Conservation (phyloP, 1,140 invertebrate genomes). For the Cecropterus lyciades region DNA sequence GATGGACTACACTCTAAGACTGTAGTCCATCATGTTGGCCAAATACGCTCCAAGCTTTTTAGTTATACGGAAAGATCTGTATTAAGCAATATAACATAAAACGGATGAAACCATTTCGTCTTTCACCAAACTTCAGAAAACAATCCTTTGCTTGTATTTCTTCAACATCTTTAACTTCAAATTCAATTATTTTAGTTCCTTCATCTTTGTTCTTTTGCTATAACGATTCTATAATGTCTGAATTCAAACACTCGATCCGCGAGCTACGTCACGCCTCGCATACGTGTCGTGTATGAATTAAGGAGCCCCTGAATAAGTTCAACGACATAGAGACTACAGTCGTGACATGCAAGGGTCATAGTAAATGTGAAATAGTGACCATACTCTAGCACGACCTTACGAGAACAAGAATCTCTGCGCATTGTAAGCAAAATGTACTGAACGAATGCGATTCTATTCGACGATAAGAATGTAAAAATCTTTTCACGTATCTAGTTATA, state of each 20-base stretch:
- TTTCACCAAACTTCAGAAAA: background rate
- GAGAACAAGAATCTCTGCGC: slow-evolving; percentile 29
- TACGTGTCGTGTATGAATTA: slow-evolving; percentile 81
- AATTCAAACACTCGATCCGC: slow-evolving; percentile 61
- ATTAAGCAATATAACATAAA: no score
- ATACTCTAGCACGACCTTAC: slow-evolving; percentile 28
- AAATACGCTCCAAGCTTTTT: no score
- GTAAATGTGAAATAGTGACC: slow-evolving; percentile 36
- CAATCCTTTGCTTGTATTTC: background rate
- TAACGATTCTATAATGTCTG: slow-evolving; percentile 61
- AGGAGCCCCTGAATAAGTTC: slow-evolving; percentile 54
- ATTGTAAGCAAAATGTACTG: slow-evolving; percentile 13
- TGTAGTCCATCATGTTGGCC: no score
- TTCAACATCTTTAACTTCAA: no score
- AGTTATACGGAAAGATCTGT: no score
- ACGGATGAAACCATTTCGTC: no score
- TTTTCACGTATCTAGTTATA: no score
- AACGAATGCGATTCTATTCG: background rate
- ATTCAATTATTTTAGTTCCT: no score
- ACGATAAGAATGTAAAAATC: no score
- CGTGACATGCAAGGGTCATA: slow-evolving; percentile 33
- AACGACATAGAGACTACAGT: slow-evolving; percentile 43
- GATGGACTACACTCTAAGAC: no score
- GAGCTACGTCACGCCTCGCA: slow-evolving; percentile 61
- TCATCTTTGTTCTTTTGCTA: background rate